phyloP scores from a whole-genome alignment of 2,888 invertebrate genomes.

The Leptogaster cylindrica region DNA sequence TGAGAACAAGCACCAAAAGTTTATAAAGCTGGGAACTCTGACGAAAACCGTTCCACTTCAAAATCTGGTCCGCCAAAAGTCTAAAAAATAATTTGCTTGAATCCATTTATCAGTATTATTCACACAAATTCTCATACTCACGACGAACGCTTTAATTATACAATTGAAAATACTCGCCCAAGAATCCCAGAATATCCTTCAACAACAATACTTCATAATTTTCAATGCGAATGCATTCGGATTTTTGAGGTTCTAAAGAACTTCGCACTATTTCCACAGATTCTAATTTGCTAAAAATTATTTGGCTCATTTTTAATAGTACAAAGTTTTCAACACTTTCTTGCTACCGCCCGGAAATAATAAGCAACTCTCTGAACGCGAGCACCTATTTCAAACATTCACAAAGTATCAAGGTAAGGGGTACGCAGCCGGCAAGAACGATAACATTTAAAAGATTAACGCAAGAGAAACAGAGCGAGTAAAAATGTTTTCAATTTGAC shows the following conservation, averaged over 20 bases:
- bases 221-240: conserved; percentile 46
- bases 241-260: conserved; percentile 46
- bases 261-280: conserved; percentile 51
- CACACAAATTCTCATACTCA: background rate
- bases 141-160: background rate
- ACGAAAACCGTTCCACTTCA: conserved; percentile 54
- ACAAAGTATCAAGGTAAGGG: too few relatives aligned
- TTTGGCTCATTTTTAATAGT: conserved; percentile 7
- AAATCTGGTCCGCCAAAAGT: background rate
- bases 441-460: too few relatives aligned
- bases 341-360: too few relatives aligned
- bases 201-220: conserved; percentile 49
- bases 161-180: conserved; percentile 58
- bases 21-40: conserved; percentile 56
- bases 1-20: conserved; percentile 58
- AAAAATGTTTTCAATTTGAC: too few relatives aligned
- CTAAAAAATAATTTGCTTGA: too few relatives aligned
- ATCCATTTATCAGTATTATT: background rate
- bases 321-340: too few relatives aligned
- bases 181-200: conserved; percentile 54
- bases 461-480: too few relatives aligned
- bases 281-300: conserved; percentile 49
- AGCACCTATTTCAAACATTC: too few relatives aligned
- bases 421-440: too few relatives aligned
- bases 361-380: too few relatives aligned